Evolutionary conservation across 2,113 vertebrate genomes (phyloP).

Genomic region (Procapra przewalskii): DNA sequence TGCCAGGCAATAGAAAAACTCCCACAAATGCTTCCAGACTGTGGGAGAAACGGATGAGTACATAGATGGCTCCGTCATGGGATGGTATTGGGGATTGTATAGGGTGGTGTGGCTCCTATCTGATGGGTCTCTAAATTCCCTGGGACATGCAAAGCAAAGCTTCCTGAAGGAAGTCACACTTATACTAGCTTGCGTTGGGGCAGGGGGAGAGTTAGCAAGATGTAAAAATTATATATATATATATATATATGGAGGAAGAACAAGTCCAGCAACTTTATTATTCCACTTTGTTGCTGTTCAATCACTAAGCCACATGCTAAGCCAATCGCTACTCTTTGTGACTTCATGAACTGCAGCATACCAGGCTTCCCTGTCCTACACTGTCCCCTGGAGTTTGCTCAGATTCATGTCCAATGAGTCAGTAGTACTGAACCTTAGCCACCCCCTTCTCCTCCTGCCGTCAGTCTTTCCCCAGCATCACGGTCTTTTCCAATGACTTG

Average conservation of each 20-base stretch:
- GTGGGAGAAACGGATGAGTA: not conserved
- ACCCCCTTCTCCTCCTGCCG: not conserved
- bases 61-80: accelerated
- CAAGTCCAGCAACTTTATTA: too few relatives aligned
- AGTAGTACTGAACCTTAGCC: not conserved
- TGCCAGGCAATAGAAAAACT: too few relatives aligned
- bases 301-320: not conserved
- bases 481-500: accelerated
- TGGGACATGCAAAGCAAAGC: accelerated
- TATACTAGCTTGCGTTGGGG: not conserved
- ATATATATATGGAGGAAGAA: too few relatives aligned
- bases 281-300: not conserved
- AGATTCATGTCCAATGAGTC: not conserved
- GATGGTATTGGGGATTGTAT: accelerated
- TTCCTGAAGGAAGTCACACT: not conserved
- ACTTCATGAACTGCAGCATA: not conserved
- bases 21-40: not conserved
- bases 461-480: not conserved
- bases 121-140: accelerated
- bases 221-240: too few relatives aligned
- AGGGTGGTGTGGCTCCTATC: accelerated
- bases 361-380: not conserved
- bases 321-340: not conserved
- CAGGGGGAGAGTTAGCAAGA: not conserved
- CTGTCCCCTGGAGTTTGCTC: not conserved